phyloP scores from a whole-genome alignment of 1,140 invertebrate species.

The Trachymyrmex cornetzi region DNA sequence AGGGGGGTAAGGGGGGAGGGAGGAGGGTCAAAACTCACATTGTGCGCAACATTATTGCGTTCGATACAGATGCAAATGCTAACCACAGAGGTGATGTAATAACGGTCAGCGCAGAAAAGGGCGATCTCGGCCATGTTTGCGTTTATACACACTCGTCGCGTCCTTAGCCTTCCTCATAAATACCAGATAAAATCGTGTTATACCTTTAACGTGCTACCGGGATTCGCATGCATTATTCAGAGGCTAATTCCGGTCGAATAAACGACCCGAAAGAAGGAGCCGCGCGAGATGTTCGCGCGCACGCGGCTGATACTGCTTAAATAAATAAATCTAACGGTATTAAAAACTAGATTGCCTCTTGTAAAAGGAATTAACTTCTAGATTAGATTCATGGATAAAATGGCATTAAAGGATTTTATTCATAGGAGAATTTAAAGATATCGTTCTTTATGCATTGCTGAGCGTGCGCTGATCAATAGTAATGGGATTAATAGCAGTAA shows the following conservation, averaged over 20 bases:
- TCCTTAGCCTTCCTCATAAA: conserved; percentile 81
- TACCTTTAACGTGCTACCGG: conserved; percentile 73
- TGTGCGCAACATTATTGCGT: conserved; percentile 74
- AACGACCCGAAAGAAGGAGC: conserved; percentile 78
- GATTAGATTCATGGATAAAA: conserved; percentile 58
- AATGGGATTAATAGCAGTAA: conserved; percentile 43
- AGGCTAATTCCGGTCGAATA: conserved; percentile 83
- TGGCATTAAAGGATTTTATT: conserved; percentile 53
- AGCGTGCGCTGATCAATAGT: conserved; percentile 38
- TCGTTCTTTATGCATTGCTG: conserved; percentile 4
- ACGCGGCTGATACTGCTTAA: conserved; percentile 48
- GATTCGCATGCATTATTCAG: conserved; percentile 84
- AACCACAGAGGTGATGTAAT: conserved; percentile 73
- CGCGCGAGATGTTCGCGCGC: conserved; percentile 63
- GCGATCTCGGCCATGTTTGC: conserved; percentile 74
- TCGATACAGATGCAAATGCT: conserved; percentile 78
- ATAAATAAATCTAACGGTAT: conserved; percentile 68
- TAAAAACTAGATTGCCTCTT: conserved; percentile 65
- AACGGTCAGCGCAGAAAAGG: conserved; percentile 72
- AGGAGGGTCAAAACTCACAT: conserved; percentile 58
- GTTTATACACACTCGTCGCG: conserved; percentile 69
- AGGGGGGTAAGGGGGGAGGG: background rate
- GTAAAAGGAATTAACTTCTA: conserved; percentile 62
- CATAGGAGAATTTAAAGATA: conserved; percentile 38
- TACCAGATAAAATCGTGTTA: conserved; percentile 84